phyloP scores from a whole-genome alignment of 30 jellyfish, hydroid and myxozoan genomes.

The Hydractinia echinata region DNA sequence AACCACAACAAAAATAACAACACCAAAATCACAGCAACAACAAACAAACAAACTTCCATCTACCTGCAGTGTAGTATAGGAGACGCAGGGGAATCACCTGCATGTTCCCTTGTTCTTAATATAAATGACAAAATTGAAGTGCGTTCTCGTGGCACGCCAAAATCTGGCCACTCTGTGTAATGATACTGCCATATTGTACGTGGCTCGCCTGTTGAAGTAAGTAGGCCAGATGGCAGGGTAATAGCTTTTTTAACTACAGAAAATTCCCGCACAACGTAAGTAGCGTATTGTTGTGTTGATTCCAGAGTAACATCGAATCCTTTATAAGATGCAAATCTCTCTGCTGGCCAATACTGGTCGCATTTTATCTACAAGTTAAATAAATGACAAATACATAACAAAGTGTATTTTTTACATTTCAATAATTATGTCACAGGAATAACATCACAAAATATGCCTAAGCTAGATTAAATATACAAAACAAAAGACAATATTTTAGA shows the following conservation, averaged over 20 bases:
- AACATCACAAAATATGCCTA: neutral
- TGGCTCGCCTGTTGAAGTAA: neutral
- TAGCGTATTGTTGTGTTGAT: slow-evolving; percentile 59
- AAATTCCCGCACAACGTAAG: slow-evolving; percentile 56
- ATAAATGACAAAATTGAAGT: slow-evolving; percentile 57
- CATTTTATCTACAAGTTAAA: slow-evolving; percentile 61
- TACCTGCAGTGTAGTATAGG: slow-evolving; percentile 74
- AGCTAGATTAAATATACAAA: neutral
- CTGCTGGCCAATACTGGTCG: slow-evolving; percentile 90
- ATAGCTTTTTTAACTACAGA: slow-evolving; percentile 16
- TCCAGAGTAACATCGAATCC: slow-evolving; percentile 40
- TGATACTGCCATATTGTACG: slow-evolving; percentile 65
- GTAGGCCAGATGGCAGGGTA: too few relatives aligned
- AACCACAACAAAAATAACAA: too few relatives aligned
- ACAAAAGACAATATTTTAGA: neutral
- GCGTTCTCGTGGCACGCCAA: slow-evolving; percentile 75
- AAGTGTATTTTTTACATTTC: neutral
- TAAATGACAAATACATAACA: neutral
- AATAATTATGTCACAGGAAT: neutral
- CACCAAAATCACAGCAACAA: too few relatives aligned
- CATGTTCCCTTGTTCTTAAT: slow-evolving; percentile 55
- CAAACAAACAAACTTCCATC: neutral
- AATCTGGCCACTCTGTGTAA: slow-evolving; percentile 92
- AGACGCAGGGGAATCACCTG: slow-evolving; percentile 54
- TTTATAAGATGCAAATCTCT: slow-evolving; percentile 46